A percentile compares a stretch with the other conserved stretches of the same genome.
Evolutionary conservation across 2,888 invertebrate species (phyloP).

Genomic region (Cecidostiba fungosa): DNA sequence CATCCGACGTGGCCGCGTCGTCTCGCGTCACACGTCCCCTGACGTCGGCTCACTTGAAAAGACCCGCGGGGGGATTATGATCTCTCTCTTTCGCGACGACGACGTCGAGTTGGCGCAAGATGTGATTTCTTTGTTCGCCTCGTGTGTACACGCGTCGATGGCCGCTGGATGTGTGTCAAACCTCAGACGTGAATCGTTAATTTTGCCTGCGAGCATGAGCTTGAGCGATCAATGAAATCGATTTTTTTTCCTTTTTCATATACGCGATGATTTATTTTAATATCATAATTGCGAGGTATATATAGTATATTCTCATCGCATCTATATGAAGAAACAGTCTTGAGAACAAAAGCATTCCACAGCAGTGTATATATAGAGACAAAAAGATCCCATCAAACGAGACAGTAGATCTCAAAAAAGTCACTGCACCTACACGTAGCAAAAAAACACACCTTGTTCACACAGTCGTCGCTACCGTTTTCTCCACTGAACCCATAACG

Average conservation of each 20-base stretch:
- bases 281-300: background rate
- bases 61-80: background rate
- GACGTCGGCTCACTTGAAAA: slow-evolving; percentile 6
- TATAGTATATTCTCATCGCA: background rate
- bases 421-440: background rate
- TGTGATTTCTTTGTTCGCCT: background rate
- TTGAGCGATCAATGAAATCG: background rate
- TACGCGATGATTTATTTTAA: background rate
- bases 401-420: background rate
- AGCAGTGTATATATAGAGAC: background rate
- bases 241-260: background rate
- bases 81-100: background rate
- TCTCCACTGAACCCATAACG: background rate
- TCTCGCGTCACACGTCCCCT: background rate
- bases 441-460: background rate
- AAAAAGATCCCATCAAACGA: background rate
- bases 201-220: background rate
- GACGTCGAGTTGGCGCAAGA: background rate
- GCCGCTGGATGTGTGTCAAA: background rate
- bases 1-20: slow-evolving; percentile 8
- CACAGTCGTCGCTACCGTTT: background rate
- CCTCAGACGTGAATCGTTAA: background rate
- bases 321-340: background rate
- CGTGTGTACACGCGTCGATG: background rate
- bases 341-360: background rate